Percentiles rank a stretch among this genome's conserved stretches.
These are phyloP conservation scores for Sus scrofa DNA, from an alignment of 2,113 vertebrate species.

Conservation along the genomic window DNA sequence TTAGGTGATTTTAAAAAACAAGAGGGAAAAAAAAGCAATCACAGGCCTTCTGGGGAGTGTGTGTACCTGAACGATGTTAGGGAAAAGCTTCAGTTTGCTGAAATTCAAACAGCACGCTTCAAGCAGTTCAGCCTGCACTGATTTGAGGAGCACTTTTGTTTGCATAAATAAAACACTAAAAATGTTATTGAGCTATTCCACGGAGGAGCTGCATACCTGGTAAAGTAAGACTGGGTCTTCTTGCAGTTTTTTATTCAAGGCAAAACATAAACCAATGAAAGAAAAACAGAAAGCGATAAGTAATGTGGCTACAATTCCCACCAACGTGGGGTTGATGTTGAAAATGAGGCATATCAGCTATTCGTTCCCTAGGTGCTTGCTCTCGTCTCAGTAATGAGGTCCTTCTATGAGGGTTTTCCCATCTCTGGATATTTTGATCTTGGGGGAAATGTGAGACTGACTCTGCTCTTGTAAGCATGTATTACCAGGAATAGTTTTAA, in stretches of 20 bases:
- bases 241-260: conserved; percentile 77
- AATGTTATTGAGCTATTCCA: conserved; percentile 67
- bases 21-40: neutral
- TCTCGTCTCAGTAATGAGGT: conserved; percentile 68
- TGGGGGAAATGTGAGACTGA: conserved; percentile 50
- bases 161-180: conserved; percentile 78
- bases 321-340: conserved; percentile 78
- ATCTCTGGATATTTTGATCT: conserved; percentile 69
- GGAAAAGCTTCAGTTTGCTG: neutral
- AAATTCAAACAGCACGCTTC: conserved; percentile 30
- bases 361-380: conserved; percentile 79
- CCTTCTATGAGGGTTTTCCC: conserved; percentile 54
- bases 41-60: neutral
- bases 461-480: neutral
- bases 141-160: conserved; percentile 70
- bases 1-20: conserved; percentile 36
- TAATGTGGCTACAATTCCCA: conserved; percentile 56
- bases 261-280: conserved; percentile 79
- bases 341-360: conserved; percentile 77
- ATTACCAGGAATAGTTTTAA: conserved; percentile 22
- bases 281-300: conserved; percentile 79
- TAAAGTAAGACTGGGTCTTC: conserved; percentile 67
- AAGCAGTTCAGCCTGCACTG: neutral
- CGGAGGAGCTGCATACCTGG: conserved; percentile 53
- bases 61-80: neutral